Percentiles rank a stretch among this genome's conserved stretches.
phyloP scores from a whole-genome alignment of 64 coral and sea anemone species.

The Acropora tenuis region DNA sequence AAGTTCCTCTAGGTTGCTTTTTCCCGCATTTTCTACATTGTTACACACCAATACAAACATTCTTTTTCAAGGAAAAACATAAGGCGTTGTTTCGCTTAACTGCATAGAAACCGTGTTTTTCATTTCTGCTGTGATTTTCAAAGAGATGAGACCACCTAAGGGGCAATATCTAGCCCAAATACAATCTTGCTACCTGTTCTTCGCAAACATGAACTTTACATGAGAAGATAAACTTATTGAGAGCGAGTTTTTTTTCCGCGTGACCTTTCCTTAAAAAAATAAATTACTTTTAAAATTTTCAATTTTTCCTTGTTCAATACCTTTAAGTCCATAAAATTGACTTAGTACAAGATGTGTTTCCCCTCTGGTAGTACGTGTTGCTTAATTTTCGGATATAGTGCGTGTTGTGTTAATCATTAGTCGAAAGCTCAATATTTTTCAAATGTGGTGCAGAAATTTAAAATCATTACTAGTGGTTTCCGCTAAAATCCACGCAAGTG shows the following conservation, averaged over 20 bases:
- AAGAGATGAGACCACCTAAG: not conserved
- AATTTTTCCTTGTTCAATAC: not conserved
- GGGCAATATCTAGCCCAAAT: not conserved
- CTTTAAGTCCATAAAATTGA: not conserved
- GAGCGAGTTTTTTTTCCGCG: not conserved
- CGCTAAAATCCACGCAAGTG: constrained; percentile 3
- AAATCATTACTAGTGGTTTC: constrained; percentile 2
- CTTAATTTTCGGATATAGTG: not conserved
- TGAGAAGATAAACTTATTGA: not conserved
- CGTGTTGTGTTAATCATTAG: not conserved
- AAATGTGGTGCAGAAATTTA: not conserved
- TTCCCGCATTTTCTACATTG: not conserved
- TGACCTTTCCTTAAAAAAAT: not conserved
- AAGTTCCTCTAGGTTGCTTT: not conserved
- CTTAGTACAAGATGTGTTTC: not conserved
- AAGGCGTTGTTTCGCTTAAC: not conserved
- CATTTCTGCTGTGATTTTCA: not conserved
- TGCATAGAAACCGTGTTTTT: not conserved
- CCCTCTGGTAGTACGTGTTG: not conserved
- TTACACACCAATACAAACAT: constrained; percentile 1
- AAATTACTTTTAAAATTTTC: not conserved
- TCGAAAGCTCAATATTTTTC: not conserved
- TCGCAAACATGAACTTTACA: not conserved
- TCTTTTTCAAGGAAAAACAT: not conserved
- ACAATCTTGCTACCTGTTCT: not conserved